These are phyloP conservation scores for Sebastes alutus DNA, from an alignment of 2,797 vertebrate species.

Conservation along the genomic window DNA sequence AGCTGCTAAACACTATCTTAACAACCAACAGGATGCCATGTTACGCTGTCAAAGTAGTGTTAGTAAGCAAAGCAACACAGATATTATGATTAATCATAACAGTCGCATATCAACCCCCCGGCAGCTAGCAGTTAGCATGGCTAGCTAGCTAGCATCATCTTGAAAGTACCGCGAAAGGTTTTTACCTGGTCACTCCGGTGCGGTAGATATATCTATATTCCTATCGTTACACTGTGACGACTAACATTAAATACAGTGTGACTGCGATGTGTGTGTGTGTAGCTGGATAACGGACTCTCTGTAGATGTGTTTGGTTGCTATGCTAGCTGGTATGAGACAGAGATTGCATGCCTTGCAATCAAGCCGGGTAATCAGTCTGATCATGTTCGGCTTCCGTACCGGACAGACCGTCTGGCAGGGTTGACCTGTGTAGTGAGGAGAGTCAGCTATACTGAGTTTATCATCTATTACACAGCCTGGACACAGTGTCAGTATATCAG, in stretches of 20 bases:
- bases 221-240: slow-evolving; percentile 29
- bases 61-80: not conserved
- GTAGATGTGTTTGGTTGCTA: slow-evolving; percentile 38
- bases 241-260: slow-evolving; percentile 50
- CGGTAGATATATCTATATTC: slow-evolving; percentile 56
- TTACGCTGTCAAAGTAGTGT: not conserved
- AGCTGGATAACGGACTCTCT: slow-evolving; percentile 33
- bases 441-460: not conserved
- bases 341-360: slow-evolving; percentile 76
- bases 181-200: slow-evolving; percentile 79
- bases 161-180: slow-evolving; percentile 79
- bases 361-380: slow-evolving; percentile 74
- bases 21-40: not conserved
- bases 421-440: too few relatives aligned
- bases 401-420: not conserved
- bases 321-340: slow-evolving; percentile 72
- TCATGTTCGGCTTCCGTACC: slow-evolving; percentile 80
- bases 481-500: rapidly evolving
- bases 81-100: slow-evolving; percentile 30
- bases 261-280: not conserved
- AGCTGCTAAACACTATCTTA: not conserved
- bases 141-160: slow-evolving; percentile 66
- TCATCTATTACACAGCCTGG: rapidly evolving
- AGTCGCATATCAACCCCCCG: slow-evolving; percentile 28
- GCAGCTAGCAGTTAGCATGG: slow-evolving; percentile 56